Base-by-base conservation (phyloP, 2,888 invertebrate species). In the Agonopterix alstromeriana region DNA sequence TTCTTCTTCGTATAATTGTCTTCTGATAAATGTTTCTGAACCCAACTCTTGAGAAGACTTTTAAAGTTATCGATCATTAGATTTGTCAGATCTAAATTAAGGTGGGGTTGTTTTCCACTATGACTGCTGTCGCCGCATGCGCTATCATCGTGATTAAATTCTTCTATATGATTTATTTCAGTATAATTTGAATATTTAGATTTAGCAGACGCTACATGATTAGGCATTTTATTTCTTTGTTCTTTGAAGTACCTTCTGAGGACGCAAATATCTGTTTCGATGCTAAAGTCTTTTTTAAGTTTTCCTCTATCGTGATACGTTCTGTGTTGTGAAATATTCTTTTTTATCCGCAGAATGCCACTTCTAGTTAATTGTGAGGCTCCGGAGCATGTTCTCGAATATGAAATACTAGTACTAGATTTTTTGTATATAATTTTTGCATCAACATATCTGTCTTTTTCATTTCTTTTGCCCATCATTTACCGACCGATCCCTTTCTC, bases 261-360 rank as follows among this genome's bases (percentile, higher is more conserved):
- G 35, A 77, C 64, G 51, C 87, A 87, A 10, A 77, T 55, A 46
- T 81, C 79, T 1, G 87, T 87, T 65, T 83, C 87, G 7, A 83
- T 58, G 47, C 86, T 77, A 0, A 83, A 58, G 55, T 87, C 84
- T 56, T 73, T 70, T 63, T 79, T 85, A 0, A 71, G 7, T 58
- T 64, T 76, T 0, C 61, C 67, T 27, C 63, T 67, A 0, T 72
- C 51, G 41, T 70, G 70, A 42, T 70, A 65, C 0, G 56, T 53
- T 7, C 63, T 63, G 4, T 54, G 56, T 41, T 62, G 59, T 10
- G 71, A 68, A 14, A 63, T 41, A 41, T 70, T 71, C 48, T 67
- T 76, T 48, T 70, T 78, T 2, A 76, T 51, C 42, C 68, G 41
- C 36, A 9, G 65, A 27, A 74, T 58, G 0, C 65, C 64, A 42